Conservation (phyloP, 2,797 vertebrate species). For the Mastacembelus armatus region DNA sequence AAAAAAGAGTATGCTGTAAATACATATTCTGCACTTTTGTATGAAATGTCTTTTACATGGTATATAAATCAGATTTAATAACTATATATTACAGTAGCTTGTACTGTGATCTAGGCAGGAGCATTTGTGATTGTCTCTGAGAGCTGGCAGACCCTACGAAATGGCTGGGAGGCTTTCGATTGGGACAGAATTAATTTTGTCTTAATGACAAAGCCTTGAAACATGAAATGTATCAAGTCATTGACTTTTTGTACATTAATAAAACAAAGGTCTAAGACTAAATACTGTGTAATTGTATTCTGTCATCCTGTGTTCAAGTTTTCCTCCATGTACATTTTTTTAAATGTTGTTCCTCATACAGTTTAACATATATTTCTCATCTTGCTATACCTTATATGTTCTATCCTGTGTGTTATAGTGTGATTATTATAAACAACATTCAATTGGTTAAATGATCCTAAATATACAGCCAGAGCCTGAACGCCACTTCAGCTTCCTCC, state of each 20-base stretch:
- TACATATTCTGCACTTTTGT: slow-evolving; percentile 84
- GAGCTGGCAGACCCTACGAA: slow-evolving; percentile 62
- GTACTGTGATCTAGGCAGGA: slow-evolving; percentile 74
- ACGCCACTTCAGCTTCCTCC: too few relatives aligned
- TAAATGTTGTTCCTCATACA: not conserved
- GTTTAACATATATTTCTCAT: too few relatives aligned
- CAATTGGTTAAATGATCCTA: not conserved
- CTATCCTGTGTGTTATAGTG: not conserved
- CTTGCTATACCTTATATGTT: too few relatives aligned
- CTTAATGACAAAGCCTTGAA: slow-evolving; percentile 84
- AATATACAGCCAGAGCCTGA: too few relatives aligned
- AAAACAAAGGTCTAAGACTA: slow-evolving; percentile 80
- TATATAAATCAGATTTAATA: slow-evolving; percentile 79
- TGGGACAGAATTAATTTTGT: slow-evolving; percentile 76
- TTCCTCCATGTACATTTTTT: not conserved
- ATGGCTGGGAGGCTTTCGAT: slow-evolving; percentile 79
- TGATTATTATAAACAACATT: not conserved
- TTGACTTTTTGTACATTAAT: slow-evolving; percentile 86
- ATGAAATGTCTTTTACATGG: slow-evolving; percentile 78
- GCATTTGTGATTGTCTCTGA: slow-evolving; percentile 63
- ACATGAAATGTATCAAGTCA: slow-evolving; percentile 81
- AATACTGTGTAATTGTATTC: slow-evolving; percentile 18
- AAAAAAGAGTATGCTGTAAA: slow-evolving; percentile 81
- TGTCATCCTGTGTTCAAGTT: slow-evolving; percentile 14
- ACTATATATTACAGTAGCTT: slow-evolving; percentile 74